Base-by-base conservation (phyloP, 2,797 vertebrate species). In the Diplodus puntazzo region DNA sequence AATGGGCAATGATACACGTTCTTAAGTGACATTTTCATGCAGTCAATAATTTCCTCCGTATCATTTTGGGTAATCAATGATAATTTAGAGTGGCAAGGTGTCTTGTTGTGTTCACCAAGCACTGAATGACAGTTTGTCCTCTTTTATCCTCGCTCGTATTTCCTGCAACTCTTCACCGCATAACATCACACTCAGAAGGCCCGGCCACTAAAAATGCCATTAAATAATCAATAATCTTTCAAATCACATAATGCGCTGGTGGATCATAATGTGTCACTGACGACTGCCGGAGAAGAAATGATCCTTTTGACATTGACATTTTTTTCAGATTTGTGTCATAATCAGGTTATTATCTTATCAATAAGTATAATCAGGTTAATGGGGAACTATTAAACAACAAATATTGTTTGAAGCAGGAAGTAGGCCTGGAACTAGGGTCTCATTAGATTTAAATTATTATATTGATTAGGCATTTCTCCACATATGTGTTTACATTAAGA, bases 21-120 rank as follows among this genome's bases (percentile, higher is more conserved):
- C 73, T 71, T 70, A 74, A 73, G 49, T 77, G 75, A 69, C 73
- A 83, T 81, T 80, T 88, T 83, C 55, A 77, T 70, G 74, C 69
- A 78, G 77, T 86, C 85, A 77, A 82, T 83, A 80, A 82, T 81
- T 82, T 79, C 23, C 49, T 80, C 13, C 0, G 13, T 27, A 67
- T 81, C 77, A 79, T 89, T 85, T 87, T 73, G 57, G 61, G 58
- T 73, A 81, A 88, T 88, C 87, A 81, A 82, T 85, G 79, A 68
- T 83, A 64, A 87, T 79, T 82, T 77, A 74, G 54, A 84, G 60
- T 72, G 76, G 62, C 80, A 80, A 82, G 63, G 81, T 89, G 84
- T 84, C 81, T 82, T 75, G 63, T 77, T 82, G 68, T 79, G 55
- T 79, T 80, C 80, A 79, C 53, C n/a, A 52, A 65, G 66, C 52